phyloP scores from a whole-genome alignment of 53 echinoderm and acorn worm species.

The Temnopleurus reevesii region DNA sequence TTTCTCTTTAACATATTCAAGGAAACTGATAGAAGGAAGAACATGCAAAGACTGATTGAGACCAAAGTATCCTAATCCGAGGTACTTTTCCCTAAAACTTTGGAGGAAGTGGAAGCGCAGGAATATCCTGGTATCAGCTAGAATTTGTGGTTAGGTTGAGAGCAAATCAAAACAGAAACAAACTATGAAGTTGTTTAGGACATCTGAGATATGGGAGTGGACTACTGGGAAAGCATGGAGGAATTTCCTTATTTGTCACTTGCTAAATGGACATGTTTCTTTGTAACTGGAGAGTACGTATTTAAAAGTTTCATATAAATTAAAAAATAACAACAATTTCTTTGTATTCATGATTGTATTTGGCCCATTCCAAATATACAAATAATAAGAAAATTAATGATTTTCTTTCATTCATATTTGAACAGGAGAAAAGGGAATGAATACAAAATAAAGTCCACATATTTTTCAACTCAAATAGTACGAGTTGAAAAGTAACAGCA shows the following conservation, averaged over 20 bases:
- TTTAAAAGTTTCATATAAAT: too few relatives aligned
- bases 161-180: conserved; percentile 31
- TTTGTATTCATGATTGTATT: too few relatives aligned
- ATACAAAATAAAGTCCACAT: too few relatives aligned
- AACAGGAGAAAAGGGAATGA: too few relatives aligned
- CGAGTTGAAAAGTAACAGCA: too few relatives aligned
- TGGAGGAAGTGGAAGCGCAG: conserved; percentile 18
- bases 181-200: background rate
- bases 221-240: background rate
- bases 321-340: too few relatives aligned
- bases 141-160: background rate
- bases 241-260: background rate
- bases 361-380: too few relatives aligned
- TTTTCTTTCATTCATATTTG: too few relatives aligned
- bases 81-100: conserved; percentile 5
- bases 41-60: background rate
- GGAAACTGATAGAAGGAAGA: background rate
- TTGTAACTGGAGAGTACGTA: background rate
- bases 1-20: background rate
- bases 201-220: background rate
- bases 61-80: background rate
- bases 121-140: conserved; percentile 27
- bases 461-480: too few relatives aligned
- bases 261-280: background rate
- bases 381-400: too few relatives aligned